Conservation (phyloP, 2,888 invertebrate species). For the Hypsopygia costalis region DNA sequence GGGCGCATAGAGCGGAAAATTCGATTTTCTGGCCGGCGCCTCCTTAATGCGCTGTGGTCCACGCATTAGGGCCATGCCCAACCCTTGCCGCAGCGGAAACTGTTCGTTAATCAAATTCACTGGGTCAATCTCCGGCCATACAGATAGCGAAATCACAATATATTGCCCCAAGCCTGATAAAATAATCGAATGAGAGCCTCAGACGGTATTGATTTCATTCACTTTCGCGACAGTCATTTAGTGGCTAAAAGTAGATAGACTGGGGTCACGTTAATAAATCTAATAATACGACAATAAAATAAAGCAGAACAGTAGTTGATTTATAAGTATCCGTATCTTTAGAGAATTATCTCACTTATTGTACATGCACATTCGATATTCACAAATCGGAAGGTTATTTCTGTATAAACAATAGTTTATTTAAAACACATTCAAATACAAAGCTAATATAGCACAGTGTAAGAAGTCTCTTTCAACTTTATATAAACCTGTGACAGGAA, state of each 20-base stretch:
- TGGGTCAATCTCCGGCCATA: conserved; percentile 61
- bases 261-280: not conserved
- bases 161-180: conserved; percentile 52
- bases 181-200: conserved; percentile 35
- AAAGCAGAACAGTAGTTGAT: too few relatives aligned
- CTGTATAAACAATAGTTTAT: too few relatives aligned
- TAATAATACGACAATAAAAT: not conserved
- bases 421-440: too few relatives aligned
- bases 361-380: too few relatives aligned
- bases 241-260: not conserved
- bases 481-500: too few relatives aligned
- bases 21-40: conserved; percentile 71
- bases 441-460: too few relatives aligned
- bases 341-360: too few relatives aligned
- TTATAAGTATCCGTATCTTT: too few relatives aligned
- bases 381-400: too few relatives aligned
- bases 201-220: conserved; percentile 19
- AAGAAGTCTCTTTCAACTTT: too few relatives aligned
- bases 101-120: conserved; percentile 70
- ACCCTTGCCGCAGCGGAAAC: conserved; percentile 60
- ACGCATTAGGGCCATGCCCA: conserved; percentile 40
- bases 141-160: conserved; percentile 62
- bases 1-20: conserved; percentile 64
- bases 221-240: conserved; percentile 16
- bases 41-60: conserved; percentile 54